Evolutionary conservation across 2,888 invertebrate species (phyloP).

Genomic region (Cynaeus angustus): DNA sequence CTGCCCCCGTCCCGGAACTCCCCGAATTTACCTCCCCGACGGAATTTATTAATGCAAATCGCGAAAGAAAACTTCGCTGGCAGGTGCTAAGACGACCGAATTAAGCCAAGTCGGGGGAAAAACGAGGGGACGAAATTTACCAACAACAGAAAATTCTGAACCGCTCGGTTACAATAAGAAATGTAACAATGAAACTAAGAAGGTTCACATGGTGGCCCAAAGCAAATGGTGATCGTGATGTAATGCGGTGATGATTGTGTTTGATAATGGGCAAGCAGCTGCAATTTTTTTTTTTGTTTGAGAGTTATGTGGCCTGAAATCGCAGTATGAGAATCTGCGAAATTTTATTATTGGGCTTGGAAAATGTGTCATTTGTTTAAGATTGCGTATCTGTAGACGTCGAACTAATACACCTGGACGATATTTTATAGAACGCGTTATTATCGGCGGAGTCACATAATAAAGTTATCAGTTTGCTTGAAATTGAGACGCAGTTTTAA

Average conservation of each 20-base stretch:
- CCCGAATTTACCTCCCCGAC: conserved; percentile 24
- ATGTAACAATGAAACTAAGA: conserved; percentile 36
- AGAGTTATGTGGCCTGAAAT: conserved; percentile 30
- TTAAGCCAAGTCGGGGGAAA: conserved; percentile 19
- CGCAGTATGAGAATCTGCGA: too few relatives aligned
- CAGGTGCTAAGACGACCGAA: conserved; percentile 33
- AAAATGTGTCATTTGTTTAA: conserved; percentile 3
- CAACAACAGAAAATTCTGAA: conserved; percentile 43
- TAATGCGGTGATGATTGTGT: conserved; percentile 21
- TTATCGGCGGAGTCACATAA: too few relatives aligned
- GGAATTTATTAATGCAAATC: conserved; percentile 22
- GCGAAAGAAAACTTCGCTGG: conserved; percentile 29
- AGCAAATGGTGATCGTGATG: conserved; percentile 33
- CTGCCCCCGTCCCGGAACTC: conserved; percentile 49
- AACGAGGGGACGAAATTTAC: conserved; percentile 33
- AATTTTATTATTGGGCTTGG: too few relatives aligned
- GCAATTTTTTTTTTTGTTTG: conserved; percentile 39
- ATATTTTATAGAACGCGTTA: too few relatives aligned
- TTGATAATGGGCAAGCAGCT: conserved; percentile 41
- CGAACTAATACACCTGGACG: conserved; percentile 6
- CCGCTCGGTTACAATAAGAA: conserved; percentile 38
- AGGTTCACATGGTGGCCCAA: conserved; percentile 30
- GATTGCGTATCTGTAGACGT: conserved; percentile 12
- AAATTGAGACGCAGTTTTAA: too few relatives aligned
- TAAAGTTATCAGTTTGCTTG: too few relatives aligned